Conservation (phyloP, 1,140 invertebrate genomes). For the Formica selysi region DNA sequence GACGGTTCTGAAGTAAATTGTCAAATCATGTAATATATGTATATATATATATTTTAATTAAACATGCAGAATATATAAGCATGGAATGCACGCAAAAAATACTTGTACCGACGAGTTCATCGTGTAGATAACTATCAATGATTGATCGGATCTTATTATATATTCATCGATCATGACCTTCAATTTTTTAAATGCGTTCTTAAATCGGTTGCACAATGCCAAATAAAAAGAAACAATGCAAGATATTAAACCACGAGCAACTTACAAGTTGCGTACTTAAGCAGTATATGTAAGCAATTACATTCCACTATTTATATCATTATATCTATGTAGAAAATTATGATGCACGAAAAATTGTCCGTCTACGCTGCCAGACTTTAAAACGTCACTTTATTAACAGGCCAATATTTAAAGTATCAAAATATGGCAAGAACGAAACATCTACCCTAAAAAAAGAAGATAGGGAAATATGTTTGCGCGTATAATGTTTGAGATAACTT, state of each 20-base stretch:
- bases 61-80: neutral
- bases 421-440: neutral
- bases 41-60: neutral
- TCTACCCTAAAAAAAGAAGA: neutral
- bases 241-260: constrained; percentile 43
- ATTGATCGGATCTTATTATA: constrained; percentile 58
- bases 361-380: neutral
- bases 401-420: neutral
- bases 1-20: neutral
- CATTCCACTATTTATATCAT: neutral
- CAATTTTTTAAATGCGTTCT: constrained; percentile 40
- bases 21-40: neutral
- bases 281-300: neutral
- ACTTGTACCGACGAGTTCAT: neutral
- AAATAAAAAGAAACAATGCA: constrained; percentile 59
- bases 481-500: constrained; percentile 9
- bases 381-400: neutral
- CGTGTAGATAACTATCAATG: constrained; percentile 32
- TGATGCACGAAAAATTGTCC: neutral
- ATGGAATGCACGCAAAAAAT: neutral
- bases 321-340: neutral
- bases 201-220: constrained; percentile 43
- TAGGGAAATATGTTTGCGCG: neutral
- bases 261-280: neutral
- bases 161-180: constrained; percentile 51